Conservation (phyloP, 2,888 invertebrate species). For the Oscheius sp. region DNA sequence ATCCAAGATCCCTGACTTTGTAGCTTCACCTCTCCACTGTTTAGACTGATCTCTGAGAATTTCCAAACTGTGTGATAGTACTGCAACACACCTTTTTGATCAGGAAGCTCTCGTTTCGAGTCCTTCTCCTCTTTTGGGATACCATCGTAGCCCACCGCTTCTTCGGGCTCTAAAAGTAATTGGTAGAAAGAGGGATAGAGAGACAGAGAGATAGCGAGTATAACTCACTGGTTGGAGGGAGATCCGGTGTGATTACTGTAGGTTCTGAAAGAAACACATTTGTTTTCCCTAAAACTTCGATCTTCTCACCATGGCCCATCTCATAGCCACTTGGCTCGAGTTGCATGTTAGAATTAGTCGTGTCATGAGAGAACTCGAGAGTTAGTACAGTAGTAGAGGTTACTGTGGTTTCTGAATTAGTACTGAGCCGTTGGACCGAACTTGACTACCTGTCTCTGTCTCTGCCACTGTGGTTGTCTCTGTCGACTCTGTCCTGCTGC, state of each 20-base stretch:
- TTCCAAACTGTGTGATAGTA: neutral
- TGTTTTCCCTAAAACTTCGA: neutral
- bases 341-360: conserved; percentile 9
- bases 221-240: conserved; percentile 27
- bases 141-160: conserved; percentile 32
- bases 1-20: conserved; percentile 40
- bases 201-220: neutral
- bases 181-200: neutral
- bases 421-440: neutral
- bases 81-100: neutral
- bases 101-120: conserved; percentile 1
- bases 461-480: neutral
- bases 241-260: conserved; percentile 9
- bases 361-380: conserved; percentile 19
- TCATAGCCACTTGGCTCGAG: conserved; percentile 31
- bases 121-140: conserved; percentile 16
- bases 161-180: conserved; percentile 20
- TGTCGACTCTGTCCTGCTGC: neutral
- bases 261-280: conserved; percentile 11
- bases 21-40: conserved; percentile 21
- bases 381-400: conserved; percentile 10
- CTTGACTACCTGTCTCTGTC: neutral
- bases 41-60: neutral
- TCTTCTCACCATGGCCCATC: conserved; percentile 15
- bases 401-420: conserved; percentile 18